These are phyloP conservation scores for Meta bourneti DNA, from an alignment of 2,888 invertebrate genomes.

Conservation along the genomic window DNA sequence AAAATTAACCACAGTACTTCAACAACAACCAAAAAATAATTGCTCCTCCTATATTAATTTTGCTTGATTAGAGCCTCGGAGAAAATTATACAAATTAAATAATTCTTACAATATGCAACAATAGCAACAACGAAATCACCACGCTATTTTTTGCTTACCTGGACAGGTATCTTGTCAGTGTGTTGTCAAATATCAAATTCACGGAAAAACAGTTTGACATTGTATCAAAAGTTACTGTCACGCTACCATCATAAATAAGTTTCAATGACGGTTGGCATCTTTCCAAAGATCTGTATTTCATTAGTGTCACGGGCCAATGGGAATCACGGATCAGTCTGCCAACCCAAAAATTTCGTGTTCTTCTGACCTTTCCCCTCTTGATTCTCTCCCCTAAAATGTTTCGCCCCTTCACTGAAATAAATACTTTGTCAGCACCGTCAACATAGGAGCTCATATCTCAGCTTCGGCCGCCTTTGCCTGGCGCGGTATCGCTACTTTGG, in stretches of 20 bases:
- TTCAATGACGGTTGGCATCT: constrained; percentile 55
- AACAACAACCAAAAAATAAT: no score
- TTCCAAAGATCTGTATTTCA: constrained; percentile 66
- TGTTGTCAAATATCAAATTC: constrained; percentile 45
- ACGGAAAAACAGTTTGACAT: constrained; percentile 48
- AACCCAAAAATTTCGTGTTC: constrained; percentile 70
- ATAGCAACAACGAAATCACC: neutral
- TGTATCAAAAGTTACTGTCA: constrained; percentile 67
- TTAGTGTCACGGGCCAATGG: constrained; percentile 67
- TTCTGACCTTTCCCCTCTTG: constrained; percentile 73
- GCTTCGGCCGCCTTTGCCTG: constrained; percentile 12
- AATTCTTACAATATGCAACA: neutral
- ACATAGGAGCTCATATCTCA: constrained; percentile 69
- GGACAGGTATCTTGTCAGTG: constrained; percentile 46
- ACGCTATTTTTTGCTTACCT: constrained; percentile 68
- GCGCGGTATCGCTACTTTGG: constrained; percentile 46
- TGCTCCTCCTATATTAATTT: no score
- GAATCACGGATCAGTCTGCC: constrained; percentile 54
- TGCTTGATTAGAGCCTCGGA: no score
- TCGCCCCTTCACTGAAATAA: constrained; percentile 71
- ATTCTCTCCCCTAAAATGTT: constrained; percentile 74
- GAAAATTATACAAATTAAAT: no score
- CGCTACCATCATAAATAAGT: constrained; percentile 65
- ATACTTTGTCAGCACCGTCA: constrained; percentile 75
- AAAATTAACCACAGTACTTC: no score